phyloP scores from a whole-genome alignment of 2,113 vertebrate species.

The Echinops telfairi region DNA sequence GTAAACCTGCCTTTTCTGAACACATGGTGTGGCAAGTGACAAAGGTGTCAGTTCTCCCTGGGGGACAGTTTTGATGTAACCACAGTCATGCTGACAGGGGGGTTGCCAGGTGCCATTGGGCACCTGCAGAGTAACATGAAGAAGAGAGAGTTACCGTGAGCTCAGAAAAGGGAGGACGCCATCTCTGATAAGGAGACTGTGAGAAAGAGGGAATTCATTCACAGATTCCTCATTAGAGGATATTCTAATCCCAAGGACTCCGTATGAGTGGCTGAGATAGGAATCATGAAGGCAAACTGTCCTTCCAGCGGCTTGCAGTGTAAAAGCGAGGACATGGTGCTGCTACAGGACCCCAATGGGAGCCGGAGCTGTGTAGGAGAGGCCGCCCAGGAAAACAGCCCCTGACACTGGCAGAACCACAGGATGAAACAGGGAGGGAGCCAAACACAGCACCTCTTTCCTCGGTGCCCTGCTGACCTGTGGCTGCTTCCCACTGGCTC shows the following conservation, averaged over 20 bases:
- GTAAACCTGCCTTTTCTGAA: neutral
- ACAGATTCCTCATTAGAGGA: neutral
- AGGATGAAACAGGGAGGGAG: neutral
- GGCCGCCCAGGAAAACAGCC: neutral
- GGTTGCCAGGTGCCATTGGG: neutral
- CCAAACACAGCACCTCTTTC: too few species aligned
- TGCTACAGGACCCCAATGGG: neutral
- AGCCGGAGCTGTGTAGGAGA: neutral
- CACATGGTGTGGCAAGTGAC: neutral
- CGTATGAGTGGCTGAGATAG: neutral
- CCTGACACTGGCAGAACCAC: neutral
- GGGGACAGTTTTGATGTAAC: neutral
- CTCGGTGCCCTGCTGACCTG: too few species aligned
- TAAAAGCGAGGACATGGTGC: neutral
- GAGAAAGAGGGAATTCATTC: neutral
- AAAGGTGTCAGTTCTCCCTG: neutral
- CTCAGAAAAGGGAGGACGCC: neutral
- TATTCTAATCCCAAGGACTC: neutral
- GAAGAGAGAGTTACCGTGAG: neutral
- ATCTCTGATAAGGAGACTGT: neutral
- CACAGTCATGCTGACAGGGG: neutral
- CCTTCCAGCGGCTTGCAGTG: neutral
- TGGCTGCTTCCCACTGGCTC: neutral
- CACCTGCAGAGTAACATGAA: neutral
- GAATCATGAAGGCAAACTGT: neutral